These are phyloP conservation scores for Euleptes europaea DNA, from an alignment of 2,113 vertebrate species.

Conservation along the genomic window DNA sequence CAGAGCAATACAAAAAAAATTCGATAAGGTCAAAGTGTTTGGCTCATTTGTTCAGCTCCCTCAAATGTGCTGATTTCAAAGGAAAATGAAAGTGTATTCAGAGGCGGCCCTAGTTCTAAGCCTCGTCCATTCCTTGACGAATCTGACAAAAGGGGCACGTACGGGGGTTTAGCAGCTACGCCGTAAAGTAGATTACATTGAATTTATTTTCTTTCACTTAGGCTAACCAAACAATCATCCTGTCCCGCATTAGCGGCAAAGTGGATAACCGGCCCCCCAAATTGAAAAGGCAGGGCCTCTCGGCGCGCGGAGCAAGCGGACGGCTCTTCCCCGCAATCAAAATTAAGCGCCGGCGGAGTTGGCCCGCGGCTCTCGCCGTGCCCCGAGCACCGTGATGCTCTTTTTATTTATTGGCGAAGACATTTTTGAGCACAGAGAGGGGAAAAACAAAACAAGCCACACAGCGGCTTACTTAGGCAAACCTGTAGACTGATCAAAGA, in stretches of 20 bases:
- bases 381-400: conserved; percentile 37
- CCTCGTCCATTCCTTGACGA: not conserved
- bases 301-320: not conserved
- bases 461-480: conserved; percentile 23
- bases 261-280: conserved; percentile 44
- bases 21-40: not conserved
- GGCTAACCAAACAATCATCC: conserved; percentile 16
- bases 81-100: not conserved
- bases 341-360: conserved; percentile 35
- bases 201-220: not conserved
- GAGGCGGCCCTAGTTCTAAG: not conserved
- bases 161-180: not conserved
- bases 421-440: conserved; percentile 29
- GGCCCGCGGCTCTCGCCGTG: conserved; percentile 19
- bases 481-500: conserved; percentile 23
- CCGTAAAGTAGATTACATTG: conserved; percentile 26
- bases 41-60: not conserved
- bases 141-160: not conserved
- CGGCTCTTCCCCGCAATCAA: conserved; percentile 5
- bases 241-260: conserved; percentile 42
- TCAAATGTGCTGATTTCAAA: not conserved
- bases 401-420: conserved; percentile 59
- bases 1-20: not conserved
- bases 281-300: conserved; percentile 1
- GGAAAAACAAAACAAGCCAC: conserved; percentile 30